Base-by-base conservation (phyloP, 2,888 invertebrate species). In the Hyposoter didymator region DNA sequence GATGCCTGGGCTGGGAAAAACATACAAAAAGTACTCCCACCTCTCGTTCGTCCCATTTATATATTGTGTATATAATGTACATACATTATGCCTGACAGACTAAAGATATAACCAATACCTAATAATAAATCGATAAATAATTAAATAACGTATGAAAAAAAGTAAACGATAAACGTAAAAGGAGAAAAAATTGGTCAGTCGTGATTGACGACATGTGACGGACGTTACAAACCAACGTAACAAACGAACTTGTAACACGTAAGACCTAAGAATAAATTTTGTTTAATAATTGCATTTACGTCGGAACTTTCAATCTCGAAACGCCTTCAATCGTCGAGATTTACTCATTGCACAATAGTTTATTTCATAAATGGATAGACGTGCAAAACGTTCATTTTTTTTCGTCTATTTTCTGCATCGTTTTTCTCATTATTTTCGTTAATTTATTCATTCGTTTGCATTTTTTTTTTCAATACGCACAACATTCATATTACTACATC, bases 91-190 rank as follows among this genome's bases (percentile, higher is more conserved):
- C 80, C 85, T 85, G 80, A 88, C 84, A 85, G 69, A 76, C 78
- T 83, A 87, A 86, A 83, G 85, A 82, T 59, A 59, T 85, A 88
- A 87, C 87, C 85, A 84, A 86, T 89, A 85, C 83, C 88, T 84
- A 87, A 87, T 74, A 85, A 75, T 88, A 85, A 87, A 87, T 86
- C 73, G 86, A 87, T 89, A 86, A 88, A 88, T 89, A 87, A 88
- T 89, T 88, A 88, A 89, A 89, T 89, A 89, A 87, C 85, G 86
- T 84, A 89, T 81, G 84, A 87, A 87, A 87, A 87, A 67, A 49
- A 10, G 28, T 39, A n/a, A 32, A 45, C 55, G 55, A 66, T 62
- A 47, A 74, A 67, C 28, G 55, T 47, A 74, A 74, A 73, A 67
- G 28, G 45, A 69, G 66, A 72, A 47, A 14, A 45, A 73, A 45